These are phyloP conservation scores for Itoplectis maculator DNA, from an alignment of 2,888 invertebrate species.

Conservation along the genomic window DNA sequence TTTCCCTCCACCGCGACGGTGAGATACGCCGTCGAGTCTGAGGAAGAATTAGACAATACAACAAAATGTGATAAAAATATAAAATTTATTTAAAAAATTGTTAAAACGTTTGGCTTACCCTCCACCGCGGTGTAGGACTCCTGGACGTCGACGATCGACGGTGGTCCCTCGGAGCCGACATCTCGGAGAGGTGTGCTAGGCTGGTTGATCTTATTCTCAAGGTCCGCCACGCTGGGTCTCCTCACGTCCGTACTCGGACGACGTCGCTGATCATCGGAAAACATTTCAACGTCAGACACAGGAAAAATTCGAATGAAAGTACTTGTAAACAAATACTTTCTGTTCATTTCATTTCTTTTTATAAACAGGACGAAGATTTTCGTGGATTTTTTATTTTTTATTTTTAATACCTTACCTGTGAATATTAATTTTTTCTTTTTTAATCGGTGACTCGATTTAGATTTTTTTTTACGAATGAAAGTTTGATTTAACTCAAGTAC, in stretches of 20 bases:
- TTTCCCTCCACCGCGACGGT: conserved; percentile 97
- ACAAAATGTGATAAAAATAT: no score
- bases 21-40: conserved; percentile 95
- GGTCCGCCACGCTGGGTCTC: conserved; percentile 95
- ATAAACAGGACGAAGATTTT: conserved; percentile 49
- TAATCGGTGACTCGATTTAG: background rate
- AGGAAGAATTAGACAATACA: background rate
- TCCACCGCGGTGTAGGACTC: conserved; percentile 98
- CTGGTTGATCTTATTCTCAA: conserved; percentile 96
- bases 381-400: conserved; percentile 30
- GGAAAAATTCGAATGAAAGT: conserved; percentile 1
- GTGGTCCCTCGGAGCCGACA: conserved; percentile 92
- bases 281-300: conserved; percentile 26
- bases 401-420: conserved; percentile 56
- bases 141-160: conserved; percentile 96
- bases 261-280: conserved; percentile 87
- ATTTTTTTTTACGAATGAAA: background rate
- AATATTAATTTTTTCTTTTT: background rate
- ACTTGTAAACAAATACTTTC: background rate
- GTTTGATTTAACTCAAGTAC: background rate
- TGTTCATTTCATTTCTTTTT: background rate
- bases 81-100: no score
- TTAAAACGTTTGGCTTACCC: conserved; percentile 92
- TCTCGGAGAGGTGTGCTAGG: conserved; percentile 95
- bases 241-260: conserved; percentile 96